phyloP scores from a whole-genome alignment of 1,140 invertebrate species.

The Ladona fulva region DNA sequence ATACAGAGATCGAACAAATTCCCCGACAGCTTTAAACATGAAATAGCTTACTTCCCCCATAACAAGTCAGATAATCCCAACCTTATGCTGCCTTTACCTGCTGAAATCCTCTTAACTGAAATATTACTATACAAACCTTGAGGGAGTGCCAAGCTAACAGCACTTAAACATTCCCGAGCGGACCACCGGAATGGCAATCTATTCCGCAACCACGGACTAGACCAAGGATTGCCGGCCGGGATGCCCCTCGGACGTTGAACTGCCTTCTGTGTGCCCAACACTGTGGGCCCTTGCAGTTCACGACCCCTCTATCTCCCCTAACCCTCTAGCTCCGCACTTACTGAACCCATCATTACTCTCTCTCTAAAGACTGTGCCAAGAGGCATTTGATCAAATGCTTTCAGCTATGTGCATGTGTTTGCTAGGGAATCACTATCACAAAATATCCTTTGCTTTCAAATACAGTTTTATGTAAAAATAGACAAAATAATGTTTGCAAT shows the following conservation, averaged over 20 bases:
- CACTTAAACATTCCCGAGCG: not conserved
- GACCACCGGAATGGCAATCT: slow-evolving; percentile 2
- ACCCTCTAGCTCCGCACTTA: not conserved
- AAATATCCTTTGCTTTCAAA: not conserved
- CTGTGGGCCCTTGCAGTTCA: not conserved
- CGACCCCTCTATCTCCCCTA: not conserved
- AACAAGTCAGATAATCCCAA: no score
- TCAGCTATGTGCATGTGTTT: not conserved
- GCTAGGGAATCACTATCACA: not conserved
- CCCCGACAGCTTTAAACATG: no score
- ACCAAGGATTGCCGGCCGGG: not conserved
- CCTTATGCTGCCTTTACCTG: not conserved
- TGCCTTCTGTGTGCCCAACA: not conserved
- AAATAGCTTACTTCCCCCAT: no score
- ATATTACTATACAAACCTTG: slow-evolving; percentile 7
- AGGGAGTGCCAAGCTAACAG: slow-evolving; percentile 6
- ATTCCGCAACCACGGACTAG: slow-evolving; percentile 2
- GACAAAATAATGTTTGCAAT: no score
- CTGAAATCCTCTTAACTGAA: not conserved
- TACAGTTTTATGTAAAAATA: no score
- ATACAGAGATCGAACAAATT: no score
- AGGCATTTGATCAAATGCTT: not conserved
- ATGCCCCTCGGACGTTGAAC: not conserved
- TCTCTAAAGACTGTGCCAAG: not conserved
- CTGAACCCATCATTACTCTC: slow-evolving; percentile 8